Conservation (phyloP, 1,140 invertebrate species). For the Tetraneura akinire region DNA sequence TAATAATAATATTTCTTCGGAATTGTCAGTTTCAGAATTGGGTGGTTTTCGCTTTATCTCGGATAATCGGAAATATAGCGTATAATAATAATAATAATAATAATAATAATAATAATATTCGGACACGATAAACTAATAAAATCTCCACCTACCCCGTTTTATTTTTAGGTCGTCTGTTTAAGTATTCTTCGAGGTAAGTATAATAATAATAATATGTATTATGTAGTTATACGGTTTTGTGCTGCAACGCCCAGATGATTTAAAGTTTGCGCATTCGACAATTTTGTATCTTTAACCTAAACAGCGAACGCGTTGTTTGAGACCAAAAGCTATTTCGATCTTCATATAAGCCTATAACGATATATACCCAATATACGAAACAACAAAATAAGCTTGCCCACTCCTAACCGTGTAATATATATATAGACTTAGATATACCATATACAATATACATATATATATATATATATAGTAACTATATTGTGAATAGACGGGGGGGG, state of each 20-base stretch:
- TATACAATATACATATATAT: background rate
- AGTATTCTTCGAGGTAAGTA: background rate
- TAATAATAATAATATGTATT: too few species aligned
- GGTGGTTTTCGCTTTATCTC: too few species aligned
- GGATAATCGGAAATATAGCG: too few species aligned
- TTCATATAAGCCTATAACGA: constrained; percentile 19
- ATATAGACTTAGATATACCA: background rate
- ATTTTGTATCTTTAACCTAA: background rate
- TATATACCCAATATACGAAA: background rate
- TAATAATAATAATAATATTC: too few species aligned
- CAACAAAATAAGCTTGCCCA: background rate
- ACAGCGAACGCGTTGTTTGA: background rate
- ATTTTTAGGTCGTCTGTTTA: background rate
- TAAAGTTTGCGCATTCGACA: background rate
- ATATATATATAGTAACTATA: too few species aligned
- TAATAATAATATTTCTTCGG: too few species aligned
- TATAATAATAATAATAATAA: too few species aligned
- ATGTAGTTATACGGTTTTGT: background rate
- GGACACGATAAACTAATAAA: too few species aligned
- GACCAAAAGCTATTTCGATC: constrained; percentile 6
- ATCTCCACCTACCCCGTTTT: too few species aligned
- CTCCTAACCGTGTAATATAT: constrained; percentile 12
- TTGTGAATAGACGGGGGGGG: background rate
- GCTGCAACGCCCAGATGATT: background rate
- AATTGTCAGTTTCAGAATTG: too few species aligned